These are phyloP conservation scores for Cydia pomonella DNA, from an alignment of 1,140 invertebrate species.

Conservation along the genomic window DNA sequence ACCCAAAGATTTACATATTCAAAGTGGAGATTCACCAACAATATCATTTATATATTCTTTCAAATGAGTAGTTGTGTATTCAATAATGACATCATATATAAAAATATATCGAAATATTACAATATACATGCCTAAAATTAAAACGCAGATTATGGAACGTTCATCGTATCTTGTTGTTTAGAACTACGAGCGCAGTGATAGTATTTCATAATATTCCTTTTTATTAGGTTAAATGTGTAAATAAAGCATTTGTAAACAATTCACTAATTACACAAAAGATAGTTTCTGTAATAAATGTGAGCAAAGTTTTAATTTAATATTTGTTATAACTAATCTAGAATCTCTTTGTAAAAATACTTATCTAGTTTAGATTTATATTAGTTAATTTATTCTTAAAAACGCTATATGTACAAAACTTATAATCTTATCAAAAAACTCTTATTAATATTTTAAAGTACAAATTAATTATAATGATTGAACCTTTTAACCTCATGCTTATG, in stretches of 20 bases:
- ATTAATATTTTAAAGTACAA: neutral
- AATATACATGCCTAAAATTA: too few relatives aligned
- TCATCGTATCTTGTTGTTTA: too few relatives aligned
- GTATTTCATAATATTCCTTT: too few relatives aligned
- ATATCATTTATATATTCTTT: too few relatives aligned
- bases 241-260: conserved; percentile 3
- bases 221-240: neutral
- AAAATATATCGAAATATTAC: too few relatives aligned
- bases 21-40: neutral
- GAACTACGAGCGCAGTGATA: too few relatives aligned
- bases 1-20: neutral
- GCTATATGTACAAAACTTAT: conserved; percentile 7
- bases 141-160: too few relatives aligned
- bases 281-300: conserved; percentile 16
- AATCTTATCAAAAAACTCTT: neutral
- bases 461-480: neutral
- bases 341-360: conserved; percentile 28
- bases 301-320: conserved; percentile 27
- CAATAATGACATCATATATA: too few relatives aligned
- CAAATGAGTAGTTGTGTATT: too few relatives aligned
- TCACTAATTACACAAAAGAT: neutral
- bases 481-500: neutral
- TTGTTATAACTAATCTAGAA: conserved; percentile 12
- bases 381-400: neutral
- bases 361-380: conserved; percentile 16